These are phyloP conservation scores for Mastomys natalensis DNA, from an alignment of 2,113 vertebrate species.

Conservation along the genomic window DNA sequence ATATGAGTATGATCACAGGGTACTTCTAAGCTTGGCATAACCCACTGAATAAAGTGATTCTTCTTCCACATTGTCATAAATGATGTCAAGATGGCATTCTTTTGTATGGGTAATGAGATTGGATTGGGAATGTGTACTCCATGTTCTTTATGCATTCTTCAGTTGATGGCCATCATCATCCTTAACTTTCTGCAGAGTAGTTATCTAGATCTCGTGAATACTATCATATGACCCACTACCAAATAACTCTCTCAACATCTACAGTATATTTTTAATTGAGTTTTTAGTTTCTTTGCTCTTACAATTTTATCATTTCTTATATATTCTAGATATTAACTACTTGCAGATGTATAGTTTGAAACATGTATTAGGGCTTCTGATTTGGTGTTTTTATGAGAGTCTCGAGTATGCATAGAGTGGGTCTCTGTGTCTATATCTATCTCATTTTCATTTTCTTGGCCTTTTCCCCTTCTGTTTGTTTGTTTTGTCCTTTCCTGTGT, in stretches of 20 bases:
- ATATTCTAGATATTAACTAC: background rate
- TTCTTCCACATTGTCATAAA: background rate
- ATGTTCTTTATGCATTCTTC: background rate
- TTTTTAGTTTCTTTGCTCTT: background rate
- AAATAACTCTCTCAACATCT: background rate
- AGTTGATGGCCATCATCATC: background rate
- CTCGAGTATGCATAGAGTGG: background rate
- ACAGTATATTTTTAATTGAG: background rate
- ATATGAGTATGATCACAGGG: no score
- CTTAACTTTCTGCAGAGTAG: no score
- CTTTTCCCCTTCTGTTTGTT: background rate
- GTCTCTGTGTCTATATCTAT: background rate
- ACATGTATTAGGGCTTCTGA: background rate
- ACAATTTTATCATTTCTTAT: background rate
- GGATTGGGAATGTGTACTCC: fast-evolving
- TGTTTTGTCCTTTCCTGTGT: background rate
- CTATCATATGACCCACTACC: background rate
- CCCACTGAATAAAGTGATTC: background rate
- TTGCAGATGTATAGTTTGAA: background rate
- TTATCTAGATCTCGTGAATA: background rate
- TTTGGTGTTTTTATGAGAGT: background rate
- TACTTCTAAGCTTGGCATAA: background rate
- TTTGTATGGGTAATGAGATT: background rate
- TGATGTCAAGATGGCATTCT: no score
- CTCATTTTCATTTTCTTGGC: background rate